Evolutionary conservation across 2,113 vertebrate genomes (phyloP), one percentile per base, ranked within the genome.

Genomic region (Alectura lathami): DNA sequence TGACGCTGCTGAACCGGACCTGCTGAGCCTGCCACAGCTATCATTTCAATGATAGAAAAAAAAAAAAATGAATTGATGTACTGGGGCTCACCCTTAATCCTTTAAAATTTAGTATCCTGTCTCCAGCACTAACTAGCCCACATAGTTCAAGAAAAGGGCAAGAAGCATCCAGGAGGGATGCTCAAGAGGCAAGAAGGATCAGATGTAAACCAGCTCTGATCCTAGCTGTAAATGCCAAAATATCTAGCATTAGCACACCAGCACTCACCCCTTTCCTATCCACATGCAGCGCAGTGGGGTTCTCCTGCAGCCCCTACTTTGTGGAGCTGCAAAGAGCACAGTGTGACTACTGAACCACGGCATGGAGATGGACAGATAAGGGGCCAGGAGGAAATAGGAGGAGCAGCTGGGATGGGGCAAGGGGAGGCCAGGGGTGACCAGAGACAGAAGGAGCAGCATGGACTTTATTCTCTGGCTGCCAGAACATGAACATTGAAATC

Each of bases 401-500:
- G 26, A 86, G 43, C 4, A 3, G 29, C 32, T 53, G 34, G 51
- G 30, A 72, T 4, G 12, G 38, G n/a, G 5, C 8, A 4, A 73
- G 60, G 40, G 26, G 47, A 87, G 18, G 30, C 57, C 53, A 29
- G 38, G 17, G 26, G 22, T 0, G 1, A 43, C 1, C 82, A 83
- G 85, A 89, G 80, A 64, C 4, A 7, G 77, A 86, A 53, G 57
- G 54, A 94, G 89, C 60, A 60, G 63, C 3, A 7, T 92, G 94
- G 94, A 96, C 96, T 96, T 97, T 97, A 94, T 96, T 91, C 94
- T 78, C 59, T 94, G 80, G 51, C 78, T 91, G 32, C 66, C 0
- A 91, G 81, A 89, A 94, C 86, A 95, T 74, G 90, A 95, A 93
- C 81, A 84, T 42, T 9, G n/a, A 97, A 97, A 97, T 97, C 92